Percentiles rank a stretch among this genome's conserved stretches.
phyloP scores from a whole-genome alignment of 2,888 invertebrate genomes.

The Drosophila rubida region DNA sequence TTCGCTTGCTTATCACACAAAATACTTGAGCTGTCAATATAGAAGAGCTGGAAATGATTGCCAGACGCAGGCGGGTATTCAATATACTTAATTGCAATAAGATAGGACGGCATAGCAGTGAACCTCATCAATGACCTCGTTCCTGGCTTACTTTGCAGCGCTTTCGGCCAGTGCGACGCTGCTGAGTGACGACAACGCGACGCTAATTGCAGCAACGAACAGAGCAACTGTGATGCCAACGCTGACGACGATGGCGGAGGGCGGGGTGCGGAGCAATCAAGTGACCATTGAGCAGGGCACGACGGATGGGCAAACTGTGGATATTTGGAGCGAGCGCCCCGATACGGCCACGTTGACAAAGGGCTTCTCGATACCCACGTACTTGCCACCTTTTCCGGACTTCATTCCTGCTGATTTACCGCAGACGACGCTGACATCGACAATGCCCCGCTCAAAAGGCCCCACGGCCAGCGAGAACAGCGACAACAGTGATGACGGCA shows the following conservation, averaged over 20 bases:
- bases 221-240: conserved; percentile 19
- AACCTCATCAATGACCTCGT: conserved; percentile 47
- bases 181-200: conserved; percentile 51
- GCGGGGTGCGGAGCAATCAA: conserved; percentile 31
- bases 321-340: conserved; percentile 67
- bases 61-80: background rate
- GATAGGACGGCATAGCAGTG: background rate
- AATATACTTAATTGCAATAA: background rate
- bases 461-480: conserved; percentile 8
- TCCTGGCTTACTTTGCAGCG: conserved; percentile 74
- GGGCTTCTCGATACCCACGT: conserved; percentile 82
- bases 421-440: conserved; percentile 40
- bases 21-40: background rate
- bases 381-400: conserved; percentile 81
- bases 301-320: conserved; percentile 40
- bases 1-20: background rate
- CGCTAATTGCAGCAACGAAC: conserved; percentile 59
- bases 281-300: conserved; percentile 35
- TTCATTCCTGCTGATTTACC: conserved; percentile 80
- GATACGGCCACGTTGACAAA: conserved; percentile 80
- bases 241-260: conserved; percentile 1
- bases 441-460: conserved; percentile 35
- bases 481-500: background rate
- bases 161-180: conserved; percentile 66
- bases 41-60: background rate